Conservation (phyloP, 1,140 invertebrate species). For the Rhyzopertha dominica region DNA sequence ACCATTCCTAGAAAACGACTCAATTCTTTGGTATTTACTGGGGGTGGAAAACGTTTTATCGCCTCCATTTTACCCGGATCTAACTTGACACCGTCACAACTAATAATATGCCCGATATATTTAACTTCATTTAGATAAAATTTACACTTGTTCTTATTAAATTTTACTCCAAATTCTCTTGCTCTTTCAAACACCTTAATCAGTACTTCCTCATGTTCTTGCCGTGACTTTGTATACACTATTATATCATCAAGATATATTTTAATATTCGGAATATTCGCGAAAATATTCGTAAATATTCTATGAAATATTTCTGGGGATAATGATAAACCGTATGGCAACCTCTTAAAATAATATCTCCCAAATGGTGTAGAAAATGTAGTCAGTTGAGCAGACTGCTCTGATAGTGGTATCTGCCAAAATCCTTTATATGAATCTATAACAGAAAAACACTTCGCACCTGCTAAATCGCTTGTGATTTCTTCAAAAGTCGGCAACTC, state of each 20-base stretch:
- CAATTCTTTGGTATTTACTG: conserved; percentile 32
- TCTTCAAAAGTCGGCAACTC: conserved; percentile 44
- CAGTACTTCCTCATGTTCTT: conserved; percentile 38
- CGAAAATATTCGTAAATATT: conserved; percentile 26
- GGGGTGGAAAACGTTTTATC: conserved; percentile 20
- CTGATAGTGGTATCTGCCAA: conserved; percentile 27
- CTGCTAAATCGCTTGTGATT: conserved; percentile 36
- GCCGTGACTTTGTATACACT: conserved; percentile 24
- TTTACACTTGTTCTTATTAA: conserved; percentile 42
- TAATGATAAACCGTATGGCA: conserved; percentile 39
- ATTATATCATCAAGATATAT: conserved; percentile 43
- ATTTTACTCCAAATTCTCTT: conserved; percentile 29
- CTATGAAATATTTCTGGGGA: conserved; percentile 39
- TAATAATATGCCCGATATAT: conserved; percentile 38
- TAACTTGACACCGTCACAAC: conserved; percentile 31
- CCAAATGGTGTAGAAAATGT: conserved; percentile 33
- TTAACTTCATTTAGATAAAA: conserved; percentile 21
- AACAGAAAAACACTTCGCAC: conserved; percentile 41
- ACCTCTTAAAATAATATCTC: conserved; percentile 31
- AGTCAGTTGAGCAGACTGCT: conserved; percentile 23
- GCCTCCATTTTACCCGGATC: conserved; percentile 25
- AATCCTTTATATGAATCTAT: conserved; percentile 44
- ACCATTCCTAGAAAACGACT: conserved; percentile 31
- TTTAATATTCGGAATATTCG: conserved; percentile 33
- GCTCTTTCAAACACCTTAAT: conserved; percentile 34